Evolutionary conservation across 2,888 invertebrate species (phyloP).

Genomic region (Timema podura): DNA sequence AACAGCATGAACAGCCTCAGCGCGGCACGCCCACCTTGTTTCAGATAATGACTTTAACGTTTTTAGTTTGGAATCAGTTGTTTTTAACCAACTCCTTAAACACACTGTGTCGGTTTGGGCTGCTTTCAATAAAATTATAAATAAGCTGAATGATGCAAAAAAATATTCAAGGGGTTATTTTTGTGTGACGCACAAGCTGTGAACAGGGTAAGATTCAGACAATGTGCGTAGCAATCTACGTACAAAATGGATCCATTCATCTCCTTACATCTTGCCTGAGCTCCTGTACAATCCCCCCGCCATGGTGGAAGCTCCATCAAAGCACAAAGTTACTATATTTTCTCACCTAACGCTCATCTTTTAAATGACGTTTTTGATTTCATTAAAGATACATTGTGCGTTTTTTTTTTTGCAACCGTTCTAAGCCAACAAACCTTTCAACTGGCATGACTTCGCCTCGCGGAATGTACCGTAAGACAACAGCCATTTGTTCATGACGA

Average conservation of each 20-base stretch:
- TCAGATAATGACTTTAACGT: no score
- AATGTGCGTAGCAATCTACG: neutral
- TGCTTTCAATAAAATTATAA: neutral
- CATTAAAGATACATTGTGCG: neutral
- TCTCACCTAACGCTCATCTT: neutral
- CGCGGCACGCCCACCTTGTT: no score
- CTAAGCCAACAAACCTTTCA: conserved; percentile 5
- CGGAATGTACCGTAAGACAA: neutral
- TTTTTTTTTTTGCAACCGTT: neutral
- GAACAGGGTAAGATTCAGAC: neutral
- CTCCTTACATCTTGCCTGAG: neutral
- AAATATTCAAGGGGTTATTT: neutral
- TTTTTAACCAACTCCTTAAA: no score
- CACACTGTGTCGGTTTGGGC: no score
- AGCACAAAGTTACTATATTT: neutral
- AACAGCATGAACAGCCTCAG: no score
- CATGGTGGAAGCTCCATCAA: neutral
- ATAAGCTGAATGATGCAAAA: neutral
- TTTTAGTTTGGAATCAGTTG: no score
- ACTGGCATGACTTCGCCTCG: neutral
- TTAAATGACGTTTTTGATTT: neutral
- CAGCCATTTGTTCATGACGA: neutral
- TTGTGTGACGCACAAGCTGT: neutral
- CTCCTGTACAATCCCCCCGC: neutral
- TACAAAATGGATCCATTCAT: neutral